Evolutionary conservation across 1,140 invertebrate genomes (phyloP).

Genomic region (Pemphigus obesinymphae): DNA sequence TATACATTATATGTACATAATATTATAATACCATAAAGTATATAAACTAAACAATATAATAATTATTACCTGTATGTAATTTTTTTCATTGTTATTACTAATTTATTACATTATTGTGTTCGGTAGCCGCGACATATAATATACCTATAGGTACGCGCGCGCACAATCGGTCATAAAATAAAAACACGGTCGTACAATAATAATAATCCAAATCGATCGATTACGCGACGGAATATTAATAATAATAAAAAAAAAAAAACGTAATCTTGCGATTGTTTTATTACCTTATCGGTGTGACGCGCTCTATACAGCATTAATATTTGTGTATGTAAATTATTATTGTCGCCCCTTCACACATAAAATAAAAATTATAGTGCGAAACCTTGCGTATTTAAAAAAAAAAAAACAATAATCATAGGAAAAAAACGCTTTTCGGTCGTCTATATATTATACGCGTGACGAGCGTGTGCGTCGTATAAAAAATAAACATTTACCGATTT

Average conservation of each 20-base stretch:
- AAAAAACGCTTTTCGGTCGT: background rate
- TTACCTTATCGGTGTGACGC: background rate
- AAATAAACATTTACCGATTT: background rate
- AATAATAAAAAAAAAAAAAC: constrained; percentile 1
- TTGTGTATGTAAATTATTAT: background rate
- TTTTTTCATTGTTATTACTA: constrained; percentile 11
- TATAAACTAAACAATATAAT: background rate
- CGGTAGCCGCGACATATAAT: background rate
- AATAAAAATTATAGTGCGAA: no score
- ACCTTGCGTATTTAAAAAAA: no score
- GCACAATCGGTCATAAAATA: constrained; percentile 22
- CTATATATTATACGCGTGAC: no score
- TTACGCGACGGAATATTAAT: constrained; percentile 8
- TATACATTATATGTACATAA: background rate
- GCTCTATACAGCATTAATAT: background rate
- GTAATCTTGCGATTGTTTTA: constrained; percentile 19
- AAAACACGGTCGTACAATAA: background rate
- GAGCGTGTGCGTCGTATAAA: background rate
- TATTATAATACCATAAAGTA: background rate
- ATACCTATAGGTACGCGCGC: no score
- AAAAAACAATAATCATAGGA: background rate
- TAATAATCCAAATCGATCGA: constrained; percentile 21
- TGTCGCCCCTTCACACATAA: background rate
- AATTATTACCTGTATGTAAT: background rate
- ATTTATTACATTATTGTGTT: constrained; percentile 25